Evolutionary conservation across 2,797 vertebrate genomes (phyloP).

Genomic region (Crypturellus tataupa): DNA sequence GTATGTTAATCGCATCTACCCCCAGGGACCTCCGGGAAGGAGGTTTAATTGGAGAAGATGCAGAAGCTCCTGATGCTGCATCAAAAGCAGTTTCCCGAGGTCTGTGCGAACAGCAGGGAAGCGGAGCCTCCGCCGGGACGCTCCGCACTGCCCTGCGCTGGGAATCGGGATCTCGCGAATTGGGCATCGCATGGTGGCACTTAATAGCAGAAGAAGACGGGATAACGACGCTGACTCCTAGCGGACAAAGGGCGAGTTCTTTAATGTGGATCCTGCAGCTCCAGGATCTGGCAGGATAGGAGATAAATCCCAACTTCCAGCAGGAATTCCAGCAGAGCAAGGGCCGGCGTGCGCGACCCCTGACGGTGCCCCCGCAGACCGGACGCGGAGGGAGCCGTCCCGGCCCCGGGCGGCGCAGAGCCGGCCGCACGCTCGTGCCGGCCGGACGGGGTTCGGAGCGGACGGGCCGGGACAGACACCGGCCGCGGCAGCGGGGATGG

Average conservation of each 20-base stretch:
- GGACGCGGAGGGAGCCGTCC: not conserved
- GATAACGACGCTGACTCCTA: not conserved
- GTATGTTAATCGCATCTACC: not conserved
- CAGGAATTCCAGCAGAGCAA: not conserved
- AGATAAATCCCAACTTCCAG: not conserved
- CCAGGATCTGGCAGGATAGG: not conserved
- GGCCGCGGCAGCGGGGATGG: not conserved
- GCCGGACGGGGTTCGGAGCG: too few relatives aligned
- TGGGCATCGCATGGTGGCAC: not conserved
- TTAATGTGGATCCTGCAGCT: not conserved
- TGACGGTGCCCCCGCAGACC: rapidly evolving
- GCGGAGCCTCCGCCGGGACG: not conserved
- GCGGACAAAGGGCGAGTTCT: not conserved
- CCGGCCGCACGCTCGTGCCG: too few relatives aligned
- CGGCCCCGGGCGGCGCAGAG: too few relatives aligned
- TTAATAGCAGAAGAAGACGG: not conserved
- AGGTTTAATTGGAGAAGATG: not conserved
- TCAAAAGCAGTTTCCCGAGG: not conserved
- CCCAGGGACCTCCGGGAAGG: not conserved
- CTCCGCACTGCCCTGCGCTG: rapidly evolving
- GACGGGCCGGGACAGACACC: not conserved
- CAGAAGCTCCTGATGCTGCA: not conserved
- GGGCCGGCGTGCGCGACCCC: not conserved
- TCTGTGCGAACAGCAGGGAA: not conserved
- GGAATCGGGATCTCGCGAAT: not conserved